phyloP scores from a whole-genome alignment of 2,888 invertebrate genomes.

The Noctua comes region DNA sequence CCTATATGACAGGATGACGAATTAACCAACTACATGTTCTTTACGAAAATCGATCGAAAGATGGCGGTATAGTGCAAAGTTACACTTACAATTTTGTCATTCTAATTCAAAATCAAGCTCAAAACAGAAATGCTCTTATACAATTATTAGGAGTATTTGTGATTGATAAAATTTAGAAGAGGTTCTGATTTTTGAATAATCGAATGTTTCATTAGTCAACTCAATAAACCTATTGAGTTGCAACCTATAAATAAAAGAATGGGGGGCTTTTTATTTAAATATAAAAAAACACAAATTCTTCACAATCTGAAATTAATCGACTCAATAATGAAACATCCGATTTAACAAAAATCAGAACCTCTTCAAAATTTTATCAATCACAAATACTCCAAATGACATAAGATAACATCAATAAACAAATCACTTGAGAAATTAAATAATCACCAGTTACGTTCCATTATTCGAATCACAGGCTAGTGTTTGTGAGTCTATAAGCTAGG shows the following conservation, averaged over 20 bases:
- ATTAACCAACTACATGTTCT: not conserved
- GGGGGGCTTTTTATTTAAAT: not conserved
- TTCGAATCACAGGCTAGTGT: constrained; percentile 46
- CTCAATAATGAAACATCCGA: not conserved
- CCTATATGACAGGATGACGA: not conserved
- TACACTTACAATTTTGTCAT: not conserved
- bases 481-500: constrained; percentile 47
- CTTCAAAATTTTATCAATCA: constrained; percentile 32
- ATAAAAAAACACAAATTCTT: not conserved
- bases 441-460: constrained; percentile 48
- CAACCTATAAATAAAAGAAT: not conserved
- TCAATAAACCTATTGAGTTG: no score
- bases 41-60: constrained; percentile 10
- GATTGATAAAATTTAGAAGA: constrained; percentile 31
- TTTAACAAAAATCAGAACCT: constrained; percentile 33
- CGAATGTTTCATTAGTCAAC: not conserved
- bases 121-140: not conserved
- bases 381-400: constrained; percentile 45
- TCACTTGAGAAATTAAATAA: constrained; percentile 59
- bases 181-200: constrained; percentile 35
- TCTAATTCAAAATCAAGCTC: no score
- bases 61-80: constrained; percentile 26
- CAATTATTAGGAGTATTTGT: constrained; percentile 24
- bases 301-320: not conserved
- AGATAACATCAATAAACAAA: constrained; percentile 63